Percentiles rank a stretch among this genome's conserved stretches.
phyloP scores from a whole-genome alignment of 2,888 invertebrate genomes.

The Phasia obesa region DNA sequence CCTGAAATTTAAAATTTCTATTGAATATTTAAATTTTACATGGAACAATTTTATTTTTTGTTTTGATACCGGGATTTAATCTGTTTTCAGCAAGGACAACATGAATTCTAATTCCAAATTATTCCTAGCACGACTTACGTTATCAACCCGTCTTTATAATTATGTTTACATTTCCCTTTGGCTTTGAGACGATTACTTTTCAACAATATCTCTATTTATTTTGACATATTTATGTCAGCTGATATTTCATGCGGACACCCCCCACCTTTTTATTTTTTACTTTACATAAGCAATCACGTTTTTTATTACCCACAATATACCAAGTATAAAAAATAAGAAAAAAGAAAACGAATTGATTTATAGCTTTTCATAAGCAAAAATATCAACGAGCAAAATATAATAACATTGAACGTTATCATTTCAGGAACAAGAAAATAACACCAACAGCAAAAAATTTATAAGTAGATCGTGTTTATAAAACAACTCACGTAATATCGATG shows the following conservation, averaged over 20 bases:
- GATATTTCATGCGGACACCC: background rate
- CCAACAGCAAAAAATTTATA: constrained; percentile 4
- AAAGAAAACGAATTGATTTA: constrained; percentile 63
- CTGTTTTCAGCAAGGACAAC: too few species aligned
- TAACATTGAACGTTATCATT: constrained; percentile 17
- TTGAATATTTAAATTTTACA: too few species aligned
- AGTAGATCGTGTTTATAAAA: constrained; percentile 54
- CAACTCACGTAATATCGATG: constrained; percentile 60
- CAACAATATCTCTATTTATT: background rate
- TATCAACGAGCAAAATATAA: background rate
- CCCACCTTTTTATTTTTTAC: background rate
- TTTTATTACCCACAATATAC: constrained; percentile 49
- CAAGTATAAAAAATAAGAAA: constrained; percentile 35
- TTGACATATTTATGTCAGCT: background rate
- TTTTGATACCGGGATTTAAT: too few species aligned
- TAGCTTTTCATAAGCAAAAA: constrained; percentile 50
- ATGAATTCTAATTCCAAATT: too few species aligned
- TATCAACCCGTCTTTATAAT: too few species aligned
- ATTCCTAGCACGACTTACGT: too few species aligned
- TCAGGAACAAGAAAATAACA: background rate
- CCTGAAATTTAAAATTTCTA: too few species aligned
- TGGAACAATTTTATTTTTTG: too few species aligned
- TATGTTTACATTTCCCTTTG: too few species aligned
- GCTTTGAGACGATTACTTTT: too few species aligned
- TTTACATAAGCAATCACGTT: constrained; percentile 29